phyloP scores from a whole-genome alignment of 2,888 invertebrate species.

The Nemotelus nigrinus region DNA sequence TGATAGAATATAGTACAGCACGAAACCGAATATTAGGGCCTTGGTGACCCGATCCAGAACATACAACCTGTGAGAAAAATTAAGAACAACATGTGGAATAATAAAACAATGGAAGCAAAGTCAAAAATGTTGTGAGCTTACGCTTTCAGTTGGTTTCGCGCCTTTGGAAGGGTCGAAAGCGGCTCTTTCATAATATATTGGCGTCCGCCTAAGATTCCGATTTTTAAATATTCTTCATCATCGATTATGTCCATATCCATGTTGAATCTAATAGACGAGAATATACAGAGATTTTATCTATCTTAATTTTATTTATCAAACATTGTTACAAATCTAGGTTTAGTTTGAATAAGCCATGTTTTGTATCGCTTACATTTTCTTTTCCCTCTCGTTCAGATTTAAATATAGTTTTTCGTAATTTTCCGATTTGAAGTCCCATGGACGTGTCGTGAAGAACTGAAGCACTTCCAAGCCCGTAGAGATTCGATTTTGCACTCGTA shows the following conservation, averaged over 20 bases:
- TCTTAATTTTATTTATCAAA: too few species aligned
- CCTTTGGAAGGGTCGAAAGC: constrained; percentile 77
- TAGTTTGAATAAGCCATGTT: neutral
- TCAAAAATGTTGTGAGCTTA: constrained; percentile 67
- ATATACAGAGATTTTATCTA: too few species aligned
- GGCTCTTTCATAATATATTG: constrained; percentile 89
- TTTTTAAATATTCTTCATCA: constrained; percentile 75
- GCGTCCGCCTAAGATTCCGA: constrained; percentile 83
- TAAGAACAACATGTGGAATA: neutral
- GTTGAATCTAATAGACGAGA: constrained; percentile 63
- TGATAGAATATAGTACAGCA: constrained; percentile 62
- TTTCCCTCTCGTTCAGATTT: constrained; percentile 65
- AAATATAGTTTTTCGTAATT: constrained; percentile 69
- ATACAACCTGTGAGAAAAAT: constrained; percentile 55
- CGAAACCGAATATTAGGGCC: constrained; percentile 66
- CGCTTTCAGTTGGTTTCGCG: constrained; percentile 79
- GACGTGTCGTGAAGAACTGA: constrained; percentile 88
- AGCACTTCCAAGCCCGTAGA: constrained; percentile 80
- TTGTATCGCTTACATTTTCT: constrained; percentile 58
- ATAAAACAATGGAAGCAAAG: neutral
- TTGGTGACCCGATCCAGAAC: constrained; percentile 67
- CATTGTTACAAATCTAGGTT: neutral
- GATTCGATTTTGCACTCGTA: constrained; percentile 78
- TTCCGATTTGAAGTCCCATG: constrained; percentile 83
- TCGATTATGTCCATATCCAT: constrained; percentile 61